phyloP scores from a whole-genome alignment of 2,797 vertebrate genomes.

The Mormyrus proboscirostris region DNA sequence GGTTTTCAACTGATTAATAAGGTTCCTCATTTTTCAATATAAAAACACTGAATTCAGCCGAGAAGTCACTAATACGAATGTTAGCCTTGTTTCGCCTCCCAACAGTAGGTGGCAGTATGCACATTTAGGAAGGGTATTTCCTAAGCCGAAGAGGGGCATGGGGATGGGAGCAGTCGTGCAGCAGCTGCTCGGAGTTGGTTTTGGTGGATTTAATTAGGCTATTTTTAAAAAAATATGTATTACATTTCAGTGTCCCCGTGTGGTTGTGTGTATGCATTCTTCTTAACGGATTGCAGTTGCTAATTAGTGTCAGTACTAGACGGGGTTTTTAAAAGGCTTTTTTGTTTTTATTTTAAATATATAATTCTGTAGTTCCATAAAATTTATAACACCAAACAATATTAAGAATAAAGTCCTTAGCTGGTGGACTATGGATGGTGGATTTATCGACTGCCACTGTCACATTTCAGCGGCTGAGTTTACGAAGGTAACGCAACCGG shows the following conservation, averaged over 20 bases:
- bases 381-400: background rate
- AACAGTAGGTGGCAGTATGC: background rate
- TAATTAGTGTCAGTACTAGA: background rate
- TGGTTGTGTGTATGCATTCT: background rate
- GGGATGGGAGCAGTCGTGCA: background rate
- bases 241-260: background rate
- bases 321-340: background rate
- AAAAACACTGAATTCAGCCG: background rate
- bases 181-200: background rate
- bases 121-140: background rate
- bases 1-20: background rate
- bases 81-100: background rate
- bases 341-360: background rate
- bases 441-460: slow-evolving; percentile 56
- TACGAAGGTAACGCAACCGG: slow-evolving; percentile 38
- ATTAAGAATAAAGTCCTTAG: background rate
- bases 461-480: slow-evolving; percentile 57
- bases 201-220: background rate
- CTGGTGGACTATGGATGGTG: slow-evolving; percentile 34
- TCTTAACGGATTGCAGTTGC: background rate
- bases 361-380: background rate
- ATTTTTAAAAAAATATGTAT: background rate
- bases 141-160: background rate
- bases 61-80: background rate
- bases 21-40: background rate